A percentile compares a stretch with the other conserved stretches of the same genome.
These are phyloP conservation scores for Nothocercus julius DNA, from an alignment of 2,113 vertebrate species.

Conservation along the genomic window DNA sequence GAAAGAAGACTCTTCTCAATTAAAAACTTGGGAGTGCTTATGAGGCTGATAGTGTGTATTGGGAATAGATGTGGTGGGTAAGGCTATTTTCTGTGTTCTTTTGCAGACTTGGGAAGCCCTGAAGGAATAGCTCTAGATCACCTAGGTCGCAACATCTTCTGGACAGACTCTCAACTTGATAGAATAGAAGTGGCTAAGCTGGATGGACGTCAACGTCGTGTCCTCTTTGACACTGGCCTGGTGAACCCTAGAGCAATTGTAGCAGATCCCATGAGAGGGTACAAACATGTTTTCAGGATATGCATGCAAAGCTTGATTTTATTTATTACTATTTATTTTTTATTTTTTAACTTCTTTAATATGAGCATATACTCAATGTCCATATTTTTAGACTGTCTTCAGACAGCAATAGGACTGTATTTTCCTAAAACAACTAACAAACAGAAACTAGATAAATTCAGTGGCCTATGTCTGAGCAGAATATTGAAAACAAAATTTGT, in stretches of 20 bases:
- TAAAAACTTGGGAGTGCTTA: background rate
- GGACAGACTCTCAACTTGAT: constrained; percentile 90
- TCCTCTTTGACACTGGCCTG: constrained; percentile 85
- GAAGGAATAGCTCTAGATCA: constrained; percentile 93
- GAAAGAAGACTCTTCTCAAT: background rate
- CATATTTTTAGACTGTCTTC: background rate
- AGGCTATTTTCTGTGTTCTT: background rate
- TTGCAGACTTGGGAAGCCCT: constrained; percentile 86
- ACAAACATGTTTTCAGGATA: constrained; percentile 1
- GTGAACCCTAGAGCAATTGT: constrained; percentile 92
- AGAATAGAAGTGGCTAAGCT: constrained; percentile 89
- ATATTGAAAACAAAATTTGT: background rate
- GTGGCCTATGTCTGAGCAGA: background rate
- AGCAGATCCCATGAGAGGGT: constrained; percentile 85
- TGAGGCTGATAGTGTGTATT: background rate
- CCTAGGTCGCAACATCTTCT: constrained; percentile 89
- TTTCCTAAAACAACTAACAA: background rate
- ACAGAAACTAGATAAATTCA: background rate
- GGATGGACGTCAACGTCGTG: constrained; percentile 87
- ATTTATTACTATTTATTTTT: background rate
- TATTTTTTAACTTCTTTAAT: background rate
- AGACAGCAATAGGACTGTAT: background rate
- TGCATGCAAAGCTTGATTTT: background rate
- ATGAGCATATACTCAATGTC: background rate
- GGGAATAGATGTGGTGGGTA: background rate